Base-by-base conservation (phyloP, 2,888 invertebrate genomes). In the Melanchra persicariae region DNA sequence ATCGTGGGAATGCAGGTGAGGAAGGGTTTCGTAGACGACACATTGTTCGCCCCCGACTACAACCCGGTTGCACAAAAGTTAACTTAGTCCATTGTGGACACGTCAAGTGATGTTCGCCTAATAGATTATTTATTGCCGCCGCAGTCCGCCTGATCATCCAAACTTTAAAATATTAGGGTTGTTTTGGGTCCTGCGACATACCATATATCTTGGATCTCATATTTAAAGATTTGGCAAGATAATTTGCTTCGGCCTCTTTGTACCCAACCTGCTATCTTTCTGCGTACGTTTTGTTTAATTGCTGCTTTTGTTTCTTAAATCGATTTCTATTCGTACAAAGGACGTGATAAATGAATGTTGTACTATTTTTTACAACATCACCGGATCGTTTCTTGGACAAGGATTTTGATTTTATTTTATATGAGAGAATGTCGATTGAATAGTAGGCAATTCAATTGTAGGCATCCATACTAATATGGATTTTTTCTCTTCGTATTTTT, bases 1-100 rank as follows among this genome's bases (percentile, higher is more conserved):
- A 92, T 91, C 95, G 96, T 95, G 95, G 95, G 96, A 95, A 95
- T 92, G 95, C 95, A 96, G 94, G 95, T 95, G 95, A 88, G 92
- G 94, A 95, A 95, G 95, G 95, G 95, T 94, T 95, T 91, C 89
- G 87, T 83, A 80, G 70, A 85, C 77, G 85, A 79, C 77, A 83
- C 82, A 87, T 91, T 92, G 93, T 93, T 94, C 92, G 89, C 79
- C 83, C 83, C 81, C 88, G 86, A 86, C 84, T 87, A 88, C 90
- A 88, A 88, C 90, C 86, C 90, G 87, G 93, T 95, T 95, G 95
- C 95, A 95, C 95, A 95, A 94, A 95, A 94, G 93, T 95, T 91
- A 90, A 90, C 91, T 93, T 91, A 87, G 89, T 88, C 91, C 88
- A 91, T 96, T 96, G 95, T 95, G 90, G 85, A 89, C 84, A 93